phyloP scores from a whole-genome alignment of 2,797 vertebrate species.

The Kryptopterus vitreolus region DNA sequence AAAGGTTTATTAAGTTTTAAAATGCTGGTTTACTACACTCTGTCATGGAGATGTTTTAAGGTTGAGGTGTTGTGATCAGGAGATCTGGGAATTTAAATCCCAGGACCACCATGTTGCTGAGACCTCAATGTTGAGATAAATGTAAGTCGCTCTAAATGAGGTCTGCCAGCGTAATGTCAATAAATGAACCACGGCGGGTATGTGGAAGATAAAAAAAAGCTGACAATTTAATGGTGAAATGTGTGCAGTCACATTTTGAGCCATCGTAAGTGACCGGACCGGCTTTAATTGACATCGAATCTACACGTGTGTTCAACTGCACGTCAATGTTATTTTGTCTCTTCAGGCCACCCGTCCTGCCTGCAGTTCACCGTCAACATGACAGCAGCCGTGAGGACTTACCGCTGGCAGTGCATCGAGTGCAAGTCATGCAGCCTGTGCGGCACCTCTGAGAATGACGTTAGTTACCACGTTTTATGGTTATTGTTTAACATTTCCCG shows the following conservation, averaged over 20 bases:
- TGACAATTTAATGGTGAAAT: background rate
- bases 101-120: too few species aligned
- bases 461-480: constrained; percentile 61
- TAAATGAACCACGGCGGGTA: background rate
- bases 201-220: background rate
- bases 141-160: too few species aligned
- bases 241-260: background rate
- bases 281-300: background rate
- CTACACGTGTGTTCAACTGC: background rate
- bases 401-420: constrained; percentile 96
- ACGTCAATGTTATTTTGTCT: background rate
- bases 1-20: too few species aligned
- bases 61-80: too few species aligned
- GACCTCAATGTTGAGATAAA: too few species aligned
- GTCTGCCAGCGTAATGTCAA: too few species aligned
- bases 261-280: background rate
- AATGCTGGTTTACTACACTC: too few species aligned
- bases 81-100: too few species aligned
- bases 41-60: too few species aligned
- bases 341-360: constrained; percentile 90
- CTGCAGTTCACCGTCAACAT: constrained; percentile 96
- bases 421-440: constrained; percentile 96
- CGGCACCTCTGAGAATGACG: constrained; percentile 93
- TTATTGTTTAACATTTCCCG: background rate
- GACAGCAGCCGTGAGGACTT: constrained; percentile 91